phyloP scores from a whole-genome alignment of 2,797 vertebrate genomes.

The Halcyon smyrnensis region DNA sequence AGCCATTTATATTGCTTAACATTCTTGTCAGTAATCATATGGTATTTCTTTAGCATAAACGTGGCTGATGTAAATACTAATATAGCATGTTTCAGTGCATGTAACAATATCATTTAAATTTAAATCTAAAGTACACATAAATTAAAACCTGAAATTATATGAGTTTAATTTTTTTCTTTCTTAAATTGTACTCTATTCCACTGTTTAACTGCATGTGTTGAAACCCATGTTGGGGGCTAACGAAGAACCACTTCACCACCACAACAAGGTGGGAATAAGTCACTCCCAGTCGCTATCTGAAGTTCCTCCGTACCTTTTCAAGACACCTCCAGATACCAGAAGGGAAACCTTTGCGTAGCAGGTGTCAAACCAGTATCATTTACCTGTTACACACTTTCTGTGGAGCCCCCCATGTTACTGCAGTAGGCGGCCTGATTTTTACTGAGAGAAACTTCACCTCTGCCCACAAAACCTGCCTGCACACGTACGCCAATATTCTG shows the following conservation, averaged over 20 bases:
- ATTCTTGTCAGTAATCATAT: background rate
- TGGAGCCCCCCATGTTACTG: background rate
- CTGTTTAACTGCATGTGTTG: conserved; percentile 36
- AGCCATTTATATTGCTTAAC: background rate
- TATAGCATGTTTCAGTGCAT: background rate
- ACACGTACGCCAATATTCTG: rapidly evolving
- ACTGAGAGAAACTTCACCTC: background rate
- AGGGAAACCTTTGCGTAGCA: conserved; percentile 30
- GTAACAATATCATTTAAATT: background rate
- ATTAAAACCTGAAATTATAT: background rate
- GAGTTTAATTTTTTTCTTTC: background rate
- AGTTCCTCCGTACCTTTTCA: conserved; percentile 64
- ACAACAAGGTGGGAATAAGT: conserved; percentile 49
- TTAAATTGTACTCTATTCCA: conserved; percentile 21
- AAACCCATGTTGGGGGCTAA: conserved; percentile 48
- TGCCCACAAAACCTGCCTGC: background rate
- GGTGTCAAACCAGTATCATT: conserved; percentile 21
- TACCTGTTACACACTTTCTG: background rate
- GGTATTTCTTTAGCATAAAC: background rate
- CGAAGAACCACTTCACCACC: conserved; percentile 31
- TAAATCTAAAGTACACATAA: background rate
- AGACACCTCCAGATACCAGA: conserved; percentile 11
- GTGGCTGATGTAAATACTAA: background rate
- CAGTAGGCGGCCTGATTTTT: background rate
- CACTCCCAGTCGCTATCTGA: conserved; percentile 59